A percentile compares a stretch with the other conserved stretches of the same genome.
Conservation (phyloP, 2,888 invertebrate genomes). For the Troides oblongomaculatus region DNA sequence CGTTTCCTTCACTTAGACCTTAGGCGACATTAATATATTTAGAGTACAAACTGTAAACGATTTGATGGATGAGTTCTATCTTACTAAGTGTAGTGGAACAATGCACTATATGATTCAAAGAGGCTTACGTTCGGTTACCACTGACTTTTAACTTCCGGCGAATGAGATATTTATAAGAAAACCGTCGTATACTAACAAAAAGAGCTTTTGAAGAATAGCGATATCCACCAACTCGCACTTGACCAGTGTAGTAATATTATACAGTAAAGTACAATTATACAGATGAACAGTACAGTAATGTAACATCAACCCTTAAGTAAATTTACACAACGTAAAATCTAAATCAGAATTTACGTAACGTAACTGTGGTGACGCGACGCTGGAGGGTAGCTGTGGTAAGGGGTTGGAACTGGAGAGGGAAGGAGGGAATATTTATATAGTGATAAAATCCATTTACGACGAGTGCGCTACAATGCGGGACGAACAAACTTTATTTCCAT, state of each 20-base stretch:
- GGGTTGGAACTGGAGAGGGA: conserved; percentile 15
- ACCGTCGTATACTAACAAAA: no score
- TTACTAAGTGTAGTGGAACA: no score
- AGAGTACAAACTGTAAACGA: background rate
- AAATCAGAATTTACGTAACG: conserved; percentile 37
- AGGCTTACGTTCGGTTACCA: no score
- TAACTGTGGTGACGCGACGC: conserved; percentile 47
- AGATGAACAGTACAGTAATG: background rate
- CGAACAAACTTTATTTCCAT: conserved; percentile 77
- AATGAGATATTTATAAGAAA: no score
- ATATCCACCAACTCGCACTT: no score
- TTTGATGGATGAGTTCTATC: no score
- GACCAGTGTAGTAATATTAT: no score
- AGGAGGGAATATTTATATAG: conserved; percentile 70
- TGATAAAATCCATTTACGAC: conserved; percentile 77
- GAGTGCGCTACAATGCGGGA: conserved; percentile 65
- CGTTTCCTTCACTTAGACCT: conserved; percentile 15
- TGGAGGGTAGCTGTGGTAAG: conserved; percentile 21
- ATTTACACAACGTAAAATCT: conserved; percentile 23
- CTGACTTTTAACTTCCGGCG: no score
- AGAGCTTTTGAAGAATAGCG: no score
- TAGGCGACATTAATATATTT: conserved; percentile 10
- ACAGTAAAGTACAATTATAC: no score
- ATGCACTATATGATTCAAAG: no score
- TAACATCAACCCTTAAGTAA: background rate